Conservation (phyloP, 2,888 invertebrate genomes). For the Morpho helenor region DNA sequence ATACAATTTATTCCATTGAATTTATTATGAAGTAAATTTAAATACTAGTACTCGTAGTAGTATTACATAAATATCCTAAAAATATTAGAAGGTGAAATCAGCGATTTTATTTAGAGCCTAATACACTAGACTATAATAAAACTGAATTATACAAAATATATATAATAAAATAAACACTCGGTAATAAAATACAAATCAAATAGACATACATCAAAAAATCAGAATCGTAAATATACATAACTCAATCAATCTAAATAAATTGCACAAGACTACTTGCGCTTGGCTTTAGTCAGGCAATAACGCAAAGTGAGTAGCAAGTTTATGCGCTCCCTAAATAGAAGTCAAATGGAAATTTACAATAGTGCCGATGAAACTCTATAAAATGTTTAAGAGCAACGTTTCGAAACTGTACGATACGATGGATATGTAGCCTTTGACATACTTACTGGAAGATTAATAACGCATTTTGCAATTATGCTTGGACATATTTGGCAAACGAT, state of each 20-base stretch:
- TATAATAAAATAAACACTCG: too few species aligned
- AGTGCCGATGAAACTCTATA: conserved; percentile 44
- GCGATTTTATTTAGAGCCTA: too few species aligned
- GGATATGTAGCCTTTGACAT: conserved; percentile 12
- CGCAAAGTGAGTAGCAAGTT: conserved; percentile 29
- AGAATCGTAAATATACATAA: conserved; percentile 4
- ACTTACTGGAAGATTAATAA: conserved; percentile 12
- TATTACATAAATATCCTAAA: too few species aligned
- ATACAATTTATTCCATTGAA: too few species aligned
- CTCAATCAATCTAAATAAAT: conserved; percentile 10
- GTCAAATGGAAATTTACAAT: conserved; percentile 47
- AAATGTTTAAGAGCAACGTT: conserved; percentile 56
- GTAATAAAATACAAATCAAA: background rate
- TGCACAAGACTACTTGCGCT: conserved; percentile 2
- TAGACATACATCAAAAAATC: background rate
- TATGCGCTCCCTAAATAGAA: conserved; percentile 38
- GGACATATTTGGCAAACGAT: conserved; percentile 11
- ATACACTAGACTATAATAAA: too few species aligned
- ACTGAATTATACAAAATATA: too few species aligned
- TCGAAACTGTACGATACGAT: conserved; percentile 38
- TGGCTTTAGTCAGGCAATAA: conserved; percentile 12
- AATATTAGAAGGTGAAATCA: too few species aligned
- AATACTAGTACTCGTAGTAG: too few species aligned
- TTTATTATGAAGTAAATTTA: too few species aligned
- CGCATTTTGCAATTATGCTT: conserved; percentile 10